Percentiles rank a stretch among this genome's conserved stretches.
Evolutionary conservation across 2,797 vertebrate genomes (phyloP).

Genomic region (Acropternis orthonyx): DNA sequence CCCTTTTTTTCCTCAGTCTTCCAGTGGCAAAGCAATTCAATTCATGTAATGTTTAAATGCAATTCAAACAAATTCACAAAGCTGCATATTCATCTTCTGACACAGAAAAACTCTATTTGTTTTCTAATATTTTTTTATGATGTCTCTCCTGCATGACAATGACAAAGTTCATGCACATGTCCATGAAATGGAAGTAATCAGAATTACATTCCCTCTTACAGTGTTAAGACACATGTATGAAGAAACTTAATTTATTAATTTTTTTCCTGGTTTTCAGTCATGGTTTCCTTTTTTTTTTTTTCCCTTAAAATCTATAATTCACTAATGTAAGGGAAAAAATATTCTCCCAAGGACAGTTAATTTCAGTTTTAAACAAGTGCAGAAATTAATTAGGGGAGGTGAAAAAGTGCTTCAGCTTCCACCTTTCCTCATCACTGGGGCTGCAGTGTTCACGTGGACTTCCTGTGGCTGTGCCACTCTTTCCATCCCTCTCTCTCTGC

Average conservation of each 20-base stretch:
- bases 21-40: not conserved
- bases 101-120: not conserved
- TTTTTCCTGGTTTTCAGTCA: not conserved
- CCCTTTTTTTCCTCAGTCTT: not conserved
- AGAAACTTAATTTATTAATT: not conserved
- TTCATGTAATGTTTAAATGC: not conserved
- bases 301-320: not conserved
- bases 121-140: not conserved
- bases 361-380: not conserved
- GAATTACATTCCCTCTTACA: not conserved
- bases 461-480: accelerated
- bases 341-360: not conserved
- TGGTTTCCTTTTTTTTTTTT: not conserved
- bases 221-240: not conserved
- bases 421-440: accelerated
- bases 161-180: not conserved
- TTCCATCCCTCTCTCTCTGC: not conserved
- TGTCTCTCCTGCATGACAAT: not conserved
- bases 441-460: not conserved
- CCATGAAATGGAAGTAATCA: not conserved
- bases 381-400: not conserved
- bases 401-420: not conserved
- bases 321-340: not conserved
- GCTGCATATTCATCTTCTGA: not conserved
- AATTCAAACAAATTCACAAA: not conserved